These are phyloP conservation scores for Macrotrachela quadricornifera DNA, from an alignment of 1,140 invertebrate species.

Conservation along the genomic window DNA sequence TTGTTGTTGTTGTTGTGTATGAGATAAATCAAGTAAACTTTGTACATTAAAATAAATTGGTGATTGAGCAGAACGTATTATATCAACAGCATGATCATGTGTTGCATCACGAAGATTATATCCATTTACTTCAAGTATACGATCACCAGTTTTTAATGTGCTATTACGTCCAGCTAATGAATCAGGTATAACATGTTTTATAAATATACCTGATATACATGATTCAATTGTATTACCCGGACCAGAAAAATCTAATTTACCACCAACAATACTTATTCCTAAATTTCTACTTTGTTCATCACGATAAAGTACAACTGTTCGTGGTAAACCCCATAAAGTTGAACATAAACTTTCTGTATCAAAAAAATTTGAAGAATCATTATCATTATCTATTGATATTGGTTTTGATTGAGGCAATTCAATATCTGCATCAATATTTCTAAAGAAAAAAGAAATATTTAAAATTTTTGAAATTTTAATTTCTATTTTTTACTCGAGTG, in stretches of 20 bases:
- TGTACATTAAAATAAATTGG: slow-evolving; percentile 76
- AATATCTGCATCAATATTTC: too few relatives aligned
- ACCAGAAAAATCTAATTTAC: slow-evolving; percentile 35
- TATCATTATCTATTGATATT: too few relatives aligned
- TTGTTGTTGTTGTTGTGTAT: too few relatives aligned
- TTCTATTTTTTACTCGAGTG: too few relatives aligned
- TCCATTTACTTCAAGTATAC: slow-evolving; percentile 45
- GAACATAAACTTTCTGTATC: background rate
- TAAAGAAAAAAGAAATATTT: too few relatives aligned
- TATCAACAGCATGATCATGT: slow-evolving; percentile 76
- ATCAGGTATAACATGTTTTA: slow-evolving; percentile 78
- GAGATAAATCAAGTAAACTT: slow-evolving; percentile 49
- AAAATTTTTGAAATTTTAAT: too few relatives aligned
- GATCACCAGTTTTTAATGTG: slow-evolving; percentile 48
- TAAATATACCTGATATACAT: slow-evolving; percentile 73
- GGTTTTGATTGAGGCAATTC: too few relatives aligned
- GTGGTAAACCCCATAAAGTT: slow-evolving; percentile 57
- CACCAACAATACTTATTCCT: slow-evolving; percentile 89
- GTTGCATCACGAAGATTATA: slow-evolving; percentile 65
- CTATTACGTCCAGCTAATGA: slow-evolving; percentile 78
- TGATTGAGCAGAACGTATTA: slow-evolving; percentile 69
- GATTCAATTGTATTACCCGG: slow-evolving; percentile 12
- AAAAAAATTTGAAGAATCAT: too few relatives aligned
- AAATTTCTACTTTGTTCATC: slow-evolving; percentile 42
- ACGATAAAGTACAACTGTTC: slow-evolving; percentile 46